Percentiles rank a stretch among this genome's conserved stretches.
Evolutionary conservation across 2,113 vertebrate genomes (phyloP).

Genomic region (Phylloscopus trochiloides): DNA sequence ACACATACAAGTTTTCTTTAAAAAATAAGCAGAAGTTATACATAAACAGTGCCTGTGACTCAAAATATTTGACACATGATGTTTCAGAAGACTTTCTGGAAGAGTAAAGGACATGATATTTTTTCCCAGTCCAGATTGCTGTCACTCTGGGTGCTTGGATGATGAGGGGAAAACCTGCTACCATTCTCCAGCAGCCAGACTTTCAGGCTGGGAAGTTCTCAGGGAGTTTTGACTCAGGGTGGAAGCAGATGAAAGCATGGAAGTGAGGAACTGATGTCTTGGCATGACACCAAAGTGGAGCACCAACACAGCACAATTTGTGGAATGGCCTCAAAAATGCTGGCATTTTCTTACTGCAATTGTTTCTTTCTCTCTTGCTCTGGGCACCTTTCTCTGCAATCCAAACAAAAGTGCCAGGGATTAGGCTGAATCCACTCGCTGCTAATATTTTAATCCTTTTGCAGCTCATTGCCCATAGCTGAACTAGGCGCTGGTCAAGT

Average conservation of each 20-base stretch:
- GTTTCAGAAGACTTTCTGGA: not conserved
- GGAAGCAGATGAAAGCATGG: not conserved
- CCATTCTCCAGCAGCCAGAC: not conserved
- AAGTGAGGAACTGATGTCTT: not conserved
- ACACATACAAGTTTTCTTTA: not conserved
- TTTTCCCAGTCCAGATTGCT: not conserved
- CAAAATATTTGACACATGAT: not conserved
- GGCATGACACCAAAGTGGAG: not conserved
- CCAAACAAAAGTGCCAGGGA: slow-evolving; percentile 31
- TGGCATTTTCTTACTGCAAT: slow-evolving; percentile 38
- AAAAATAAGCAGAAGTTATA: not conserved
- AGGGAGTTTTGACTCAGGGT: not conserved
- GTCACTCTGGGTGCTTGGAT: not conserved
- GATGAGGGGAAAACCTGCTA: not conserved
- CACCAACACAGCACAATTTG: not conserved
- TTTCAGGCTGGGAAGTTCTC: not conserved
- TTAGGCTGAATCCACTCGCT: slow-evolving; percentile 4
- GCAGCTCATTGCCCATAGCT: slow-evolving; percentile 60
- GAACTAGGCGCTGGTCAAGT: slow-evolving; percentile 60
- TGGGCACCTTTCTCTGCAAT: not conserved
- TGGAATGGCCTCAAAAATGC: not conserved
- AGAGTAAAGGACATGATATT: not conserved
- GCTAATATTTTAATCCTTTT: slow-evolving; percentile 60
- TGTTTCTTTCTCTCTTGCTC: slow-evolving; percentile 25
- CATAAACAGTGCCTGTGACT: fast-evolving